These are phyloP conservation scores for Clupea harengus DNA, from an alignment of 2,113 vertebrate genomes.

Conservation along the genomic window DNA sequence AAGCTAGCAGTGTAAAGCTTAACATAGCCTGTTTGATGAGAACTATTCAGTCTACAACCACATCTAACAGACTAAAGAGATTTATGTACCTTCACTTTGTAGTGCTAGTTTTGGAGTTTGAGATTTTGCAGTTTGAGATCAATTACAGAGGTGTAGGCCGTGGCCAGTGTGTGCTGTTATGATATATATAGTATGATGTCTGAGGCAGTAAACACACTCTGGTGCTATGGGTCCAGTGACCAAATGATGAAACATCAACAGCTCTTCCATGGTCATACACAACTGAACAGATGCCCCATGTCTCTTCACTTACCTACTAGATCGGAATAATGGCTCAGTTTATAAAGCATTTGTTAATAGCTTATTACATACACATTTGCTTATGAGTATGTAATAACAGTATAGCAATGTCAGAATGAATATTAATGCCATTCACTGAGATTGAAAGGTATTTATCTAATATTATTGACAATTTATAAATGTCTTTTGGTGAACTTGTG, in stretches of 20 bases:
- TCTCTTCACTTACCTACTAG: not conserved
- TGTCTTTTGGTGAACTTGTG: slow-evolving; percentile 17
- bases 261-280: not conserved
- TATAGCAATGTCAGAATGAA: not conserved
- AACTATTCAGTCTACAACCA: not conserved
- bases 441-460: not conserved
- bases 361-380: not conserved
- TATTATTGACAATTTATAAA: slow-evolving; percentile 28
- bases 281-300: not conserved
- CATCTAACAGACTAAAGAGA: not conserved
- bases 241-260: not conserved
- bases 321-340: not conserved
- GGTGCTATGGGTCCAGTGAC: not conserved
- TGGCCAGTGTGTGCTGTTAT: not conserved
- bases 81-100: not conserved
- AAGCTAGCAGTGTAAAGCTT: not conserved
- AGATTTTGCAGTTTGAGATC: not conserved
- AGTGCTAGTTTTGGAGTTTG: not conserved
- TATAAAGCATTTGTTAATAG: slow-evolving; percentile 11
- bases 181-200: not conserved
- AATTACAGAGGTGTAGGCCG: not conserved
- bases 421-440: not conserved
- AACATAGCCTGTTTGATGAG: not conserved
- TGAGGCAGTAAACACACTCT: not conserved
- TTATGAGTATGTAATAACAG: not conserved